These are phyloP conservation scores for Hephaestus fuliginosus DNA, from an alignment of 2,797 vertebrate species.

Conservation along the genomic window DNA sequence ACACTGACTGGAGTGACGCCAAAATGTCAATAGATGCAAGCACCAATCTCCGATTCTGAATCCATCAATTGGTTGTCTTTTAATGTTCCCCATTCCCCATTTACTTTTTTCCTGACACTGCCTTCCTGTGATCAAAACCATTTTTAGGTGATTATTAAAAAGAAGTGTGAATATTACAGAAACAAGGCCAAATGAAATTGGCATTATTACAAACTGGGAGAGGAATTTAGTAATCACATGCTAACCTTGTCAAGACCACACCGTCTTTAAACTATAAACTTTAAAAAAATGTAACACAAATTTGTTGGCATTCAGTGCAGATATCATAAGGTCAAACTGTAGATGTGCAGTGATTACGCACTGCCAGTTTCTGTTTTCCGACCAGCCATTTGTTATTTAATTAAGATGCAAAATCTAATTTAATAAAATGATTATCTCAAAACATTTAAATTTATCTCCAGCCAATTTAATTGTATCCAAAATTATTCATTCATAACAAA, in stretches of 20 bases:
- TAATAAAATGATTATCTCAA: slow-evolving; percentile 13
- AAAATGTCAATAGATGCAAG: slow-evolving; percentile 14
- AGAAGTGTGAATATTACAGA: not conserved
- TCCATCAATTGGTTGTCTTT: slow-evolving; percentile 1
- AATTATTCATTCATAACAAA: slow-evolving; percentile 21
- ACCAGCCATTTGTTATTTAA: not conserved
- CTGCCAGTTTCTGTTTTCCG: not conserved
- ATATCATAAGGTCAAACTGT: slow-evolving; percentile 15
- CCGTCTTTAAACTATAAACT: not conserved
- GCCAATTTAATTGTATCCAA: slow-evolving; percentile 23
- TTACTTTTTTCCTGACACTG: not conserved
- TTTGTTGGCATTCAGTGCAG: not conserved
- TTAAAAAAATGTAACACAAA: not conserved
- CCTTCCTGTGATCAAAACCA: slow-evolving; percentile 9
- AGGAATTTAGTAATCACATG: not conserved
- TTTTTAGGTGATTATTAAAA: not conserved
- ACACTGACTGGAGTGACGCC: slow-evolving; percentile 11
- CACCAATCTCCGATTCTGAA: not conserved
- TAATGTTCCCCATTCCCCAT: not conserved
- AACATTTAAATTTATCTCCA: slow-evolving; percentile 23
- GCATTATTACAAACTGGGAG: not conserved
- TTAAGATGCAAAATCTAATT: slow-evolving; percentile 15
- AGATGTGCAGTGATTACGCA: not conserved
- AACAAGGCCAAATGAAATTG: not conserved
- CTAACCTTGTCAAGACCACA: not conserved